Evolutionary conservation across 2,113 vertebrate species (phyloP).

Genomic region (Tor tambroides): DNA sequence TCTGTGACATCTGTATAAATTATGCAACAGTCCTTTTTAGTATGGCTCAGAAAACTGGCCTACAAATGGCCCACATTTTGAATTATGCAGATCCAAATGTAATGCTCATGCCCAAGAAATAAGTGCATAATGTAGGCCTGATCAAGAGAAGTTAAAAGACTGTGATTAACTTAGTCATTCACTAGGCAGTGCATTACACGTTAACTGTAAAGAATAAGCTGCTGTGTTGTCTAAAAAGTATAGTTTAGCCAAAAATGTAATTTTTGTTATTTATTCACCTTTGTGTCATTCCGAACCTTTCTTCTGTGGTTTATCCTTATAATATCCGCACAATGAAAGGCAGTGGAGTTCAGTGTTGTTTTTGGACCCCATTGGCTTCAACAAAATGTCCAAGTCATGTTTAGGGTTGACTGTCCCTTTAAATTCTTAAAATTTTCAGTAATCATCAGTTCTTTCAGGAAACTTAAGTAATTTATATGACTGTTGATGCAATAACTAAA

Average conservation of each 20-base stretch:
- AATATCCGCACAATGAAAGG: no score
- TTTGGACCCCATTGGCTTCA: no score
- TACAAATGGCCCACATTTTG: constrained; percentile 19
- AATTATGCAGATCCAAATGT: constrained; percentile 17
- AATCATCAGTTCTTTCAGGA: not conserved
- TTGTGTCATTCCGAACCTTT: no score
- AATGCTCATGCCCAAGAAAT: not conserved
- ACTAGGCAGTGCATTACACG: not conserved
- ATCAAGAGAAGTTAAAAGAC: not conserved
- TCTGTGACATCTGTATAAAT: constrained; percentile 45
- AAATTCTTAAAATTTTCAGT: not conserved
- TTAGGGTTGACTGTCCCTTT: not conserved
- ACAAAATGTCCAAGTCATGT: not conserved
- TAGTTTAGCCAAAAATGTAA: not conserved
- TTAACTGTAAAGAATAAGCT: not conserved
- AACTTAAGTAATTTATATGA: not conserved
- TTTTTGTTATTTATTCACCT: no score
- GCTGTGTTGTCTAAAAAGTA: not conserved
- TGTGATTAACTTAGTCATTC: not conserved
- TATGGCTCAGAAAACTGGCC: constrained; percentile 17
- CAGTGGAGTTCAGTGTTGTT: no score
- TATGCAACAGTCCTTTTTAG: constrained; percentile 32
- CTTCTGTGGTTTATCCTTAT: no score
- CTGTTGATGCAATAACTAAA: no score
- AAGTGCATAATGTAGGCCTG: constrained; percentile 17